These are phyloP conservation scores for Philonicus albiceps DNA, from an alignment of 2,888 invertebrate species.

Conservation along the genomic window DNA sequence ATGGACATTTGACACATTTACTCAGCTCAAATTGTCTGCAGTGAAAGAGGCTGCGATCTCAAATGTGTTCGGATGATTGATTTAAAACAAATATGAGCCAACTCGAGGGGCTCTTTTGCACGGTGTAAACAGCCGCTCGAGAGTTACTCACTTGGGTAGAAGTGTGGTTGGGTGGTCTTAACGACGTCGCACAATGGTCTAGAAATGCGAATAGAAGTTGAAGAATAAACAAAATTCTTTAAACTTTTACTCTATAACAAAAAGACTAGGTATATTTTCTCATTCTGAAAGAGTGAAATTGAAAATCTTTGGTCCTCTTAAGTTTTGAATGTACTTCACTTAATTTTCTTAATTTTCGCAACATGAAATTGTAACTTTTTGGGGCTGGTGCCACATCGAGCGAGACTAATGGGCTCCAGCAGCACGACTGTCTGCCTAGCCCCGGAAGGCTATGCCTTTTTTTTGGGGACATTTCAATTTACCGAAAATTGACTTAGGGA, in stretches of 20 bases:
- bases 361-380: neutral
- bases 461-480: neutral
- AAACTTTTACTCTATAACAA: no score
- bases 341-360: neutral
- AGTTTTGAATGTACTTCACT: no score
- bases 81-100: neutral
- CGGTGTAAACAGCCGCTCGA: neutral
- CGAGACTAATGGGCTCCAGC: neutral
- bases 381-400: neutral
- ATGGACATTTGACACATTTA: conserved; percentile 5
- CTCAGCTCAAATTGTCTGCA: neutral
- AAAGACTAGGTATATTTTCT: no score
- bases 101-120: neutral
- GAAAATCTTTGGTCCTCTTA: no score
- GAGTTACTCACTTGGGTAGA: neutral
- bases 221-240: no score
- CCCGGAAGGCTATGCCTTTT: neutral
- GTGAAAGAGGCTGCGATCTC: neutral
- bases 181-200: no score
- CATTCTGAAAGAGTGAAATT: no score
- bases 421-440: neutral
- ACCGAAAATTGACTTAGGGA: neutral
- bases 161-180: neutral
- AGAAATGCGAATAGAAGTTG: no score
- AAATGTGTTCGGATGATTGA: neutral